Conservation (phyloP, 1,140 invertebrate genomes). For the Hermetia illucens region DNA sequence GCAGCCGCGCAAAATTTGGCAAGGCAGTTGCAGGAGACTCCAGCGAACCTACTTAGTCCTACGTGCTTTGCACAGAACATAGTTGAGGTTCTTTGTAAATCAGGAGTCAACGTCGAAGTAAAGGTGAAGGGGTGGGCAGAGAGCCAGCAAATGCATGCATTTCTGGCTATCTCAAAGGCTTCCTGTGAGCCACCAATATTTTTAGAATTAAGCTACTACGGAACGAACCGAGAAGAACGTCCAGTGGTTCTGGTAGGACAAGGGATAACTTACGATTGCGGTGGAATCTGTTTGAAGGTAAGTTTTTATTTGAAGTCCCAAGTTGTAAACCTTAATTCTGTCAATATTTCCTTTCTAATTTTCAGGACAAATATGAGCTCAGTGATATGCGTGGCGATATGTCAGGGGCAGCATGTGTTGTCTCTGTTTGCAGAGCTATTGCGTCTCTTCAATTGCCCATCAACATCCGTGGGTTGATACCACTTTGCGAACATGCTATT, state of each 20-base stretch:
- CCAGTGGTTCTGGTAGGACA: constrained; percentile 59
- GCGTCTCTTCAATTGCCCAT: constrained; percentile 56
- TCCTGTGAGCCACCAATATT: constrained; percentile 62
- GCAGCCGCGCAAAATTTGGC: constrained; percentile 76
- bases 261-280: constrained; percentile 84
- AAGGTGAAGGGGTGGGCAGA: constrained; percentile 50
- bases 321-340: no score
- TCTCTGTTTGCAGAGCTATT: constrained; percentile 57
- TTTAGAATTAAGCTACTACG: constrained; percentile 50
- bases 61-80: constrained; percentile 61
- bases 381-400: constrained; percentile 81
- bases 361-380: constrained; percentile 14
- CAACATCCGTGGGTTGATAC: constrained; percentile 63
- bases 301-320: no score
- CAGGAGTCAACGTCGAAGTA: constrained; percentile 45
- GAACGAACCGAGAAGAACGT: constrained; percentile 20
- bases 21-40: constrained; percentile 61
- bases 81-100: constrained; percentile 33
- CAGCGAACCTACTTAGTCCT: constrained; percentile 77
- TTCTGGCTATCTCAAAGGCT: constrained; percentile 63
- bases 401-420: constrained; percentile 76
- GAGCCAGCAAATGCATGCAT: constrained; percentile 58
- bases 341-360: no score
- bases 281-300: constrained; percentile 73
- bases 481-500: constrained; percentile 77